Percentiles rank a stretch among this genome's conserved stretches.
phyloP scores from a whole-genome alignment of 1,140 invertebrate genomes.

The Aphelinus certus region DNA sequence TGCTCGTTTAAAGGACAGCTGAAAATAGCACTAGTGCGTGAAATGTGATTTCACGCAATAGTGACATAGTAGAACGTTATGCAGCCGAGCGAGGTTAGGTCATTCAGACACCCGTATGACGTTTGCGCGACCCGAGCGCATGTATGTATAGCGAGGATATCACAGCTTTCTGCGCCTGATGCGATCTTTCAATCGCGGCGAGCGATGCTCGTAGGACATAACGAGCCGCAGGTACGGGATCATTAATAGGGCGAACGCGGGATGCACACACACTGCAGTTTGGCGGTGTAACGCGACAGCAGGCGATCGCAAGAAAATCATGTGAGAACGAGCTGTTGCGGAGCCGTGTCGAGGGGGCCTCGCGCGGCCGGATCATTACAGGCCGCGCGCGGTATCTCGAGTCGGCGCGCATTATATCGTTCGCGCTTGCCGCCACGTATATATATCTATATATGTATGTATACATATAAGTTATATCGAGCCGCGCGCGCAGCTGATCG shows the following conservation, averaged over 20 bases:
- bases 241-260: slow-evolving; percentile 23
- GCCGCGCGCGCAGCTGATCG: slow-evolving; percentile 20
- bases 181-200: slow-evolving; percentile 18
- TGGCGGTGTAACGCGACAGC: too few species aligned
- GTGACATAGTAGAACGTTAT: too few species aligned
- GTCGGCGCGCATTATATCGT: slow-evolving; percentile 34
- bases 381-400: slow-evolving; percentile 25
- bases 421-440: too few species aligned
- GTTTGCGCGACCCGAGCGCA: too few species aligned
- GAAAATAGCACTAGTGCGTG: too few species aligned
- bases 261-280: too few species aligned
- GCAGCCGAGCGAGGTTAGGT: too few species aligned
- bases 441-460: slow-evolving; percentile 43
- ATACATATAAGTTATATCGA: too few species aligned
- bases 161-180: neutral
- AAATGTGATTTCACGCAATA: too few species aligned
- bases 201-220: neutral
- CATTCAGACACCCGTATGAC: too few species aligned
- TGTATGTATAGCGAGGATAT: too few species aligned
- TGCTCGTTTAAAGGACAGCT: too few species aligned
- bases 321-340: slow-evolving; percentile 46
- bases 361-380: slow-evolving; percentile 42
- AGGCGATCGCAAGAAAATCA: slow-evolving; percentile 45
- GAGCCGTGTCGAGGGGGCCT: neutral
- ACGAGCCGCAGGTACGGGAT: slow-evolving; percentile 10